Conservation (phyloP, 2,888 invertebrate species). For the Xylophagus ater region DNA sequence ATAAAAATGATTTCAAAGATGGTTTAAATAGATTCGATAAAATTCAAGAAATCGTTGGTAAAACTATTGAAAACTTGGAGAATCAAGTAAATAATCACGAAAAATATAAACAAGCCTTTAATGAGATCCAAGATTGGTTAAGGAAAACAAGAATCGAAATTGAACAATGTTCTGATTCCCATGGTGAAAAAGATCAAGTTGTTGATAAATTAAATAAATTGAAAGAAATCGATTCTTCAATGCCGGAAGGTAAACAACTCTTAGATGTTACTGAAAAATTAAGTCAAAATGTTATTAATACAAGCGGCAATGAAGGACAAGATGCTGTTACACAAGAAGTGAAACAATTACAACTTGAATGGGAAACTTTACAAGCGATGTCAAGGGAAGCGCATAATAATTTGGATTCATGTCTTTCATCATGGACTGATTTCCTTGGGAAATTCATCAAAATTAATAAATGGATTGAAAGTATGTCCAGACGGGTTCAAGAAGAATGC, state of each 20-base stretch:
- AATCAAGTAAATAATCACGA: conserved; percentile 79
- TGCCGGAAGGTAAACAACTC: conserved; percentile 61
- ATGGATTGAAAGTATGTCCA: conserved; percentile 62
- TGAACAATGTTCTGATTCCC: conserved; percentile 75
- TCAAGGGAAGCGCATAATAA: conserved; percentile 66
- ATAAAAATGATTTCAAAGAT: conserved; percentile 55
- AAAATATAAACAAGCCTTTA: conserved; percentile 70
- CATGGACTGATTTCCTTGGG: conserved; percentile 71
- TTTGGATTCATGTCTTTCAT: conserved; percentile 61
- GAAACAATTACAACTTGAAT: conserved; percentile 65
- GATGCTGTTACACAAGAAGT: conserved; percentile 72
- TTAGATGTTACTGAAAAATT: conserved; percentile 62
- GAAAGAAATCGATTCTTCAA: conserved; percentile 52
- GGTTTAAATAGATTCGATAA: conserved; percentile 60
- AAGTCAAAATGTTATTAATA: conserved; percentile 62
- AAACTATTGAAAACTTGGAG: conserved; percentile 63
- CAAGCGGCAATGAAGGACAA: conserved; percentile 73
- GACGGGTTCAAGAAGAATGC: conserved; percentile 51
- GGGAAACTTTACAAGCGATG: conserved; percentile 67
- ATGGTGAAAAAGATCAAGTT: conserved; percentile 72
- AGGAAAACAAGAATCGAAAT: conserved; percentile 67
- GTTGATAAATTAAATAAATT: conserved; percentile 66
- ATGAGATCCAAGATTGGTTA: conserved; percentile 77
- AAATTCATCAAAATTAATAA: conserved; percentile 60
- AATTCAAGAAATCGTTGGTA: conserved; percentile 52